These are phyloP conservation scores for Meteorus cinctellus DNA, from an alignment of 2,888 invertebrate genomes.

Conservation along the genomic window DNA sequence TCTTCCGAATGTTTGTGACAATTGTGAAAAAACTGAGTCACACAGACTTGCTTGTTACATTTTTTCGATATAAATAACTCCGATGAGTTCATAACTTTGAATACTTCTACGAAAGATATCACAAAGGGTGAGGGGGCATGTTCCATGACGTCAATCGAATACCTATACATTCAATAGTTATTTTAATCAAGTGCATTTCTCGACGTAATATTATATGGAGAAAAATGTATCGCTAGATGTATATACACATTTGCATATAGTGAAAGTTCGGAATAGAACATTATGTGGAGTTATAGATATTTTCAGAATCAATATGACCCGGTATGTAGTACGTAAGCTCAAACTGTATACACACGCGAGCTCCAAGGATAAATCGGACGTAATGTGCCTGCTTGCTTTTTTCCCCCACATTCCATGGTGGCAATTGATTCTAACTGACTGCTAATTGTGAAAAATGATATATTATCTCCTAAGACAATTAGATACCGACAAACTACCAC, in stretches of 20 bases:
- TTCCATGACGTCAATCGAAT: constrained; percentile 12
- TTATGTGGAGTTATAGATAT: constrained; percentile 18
- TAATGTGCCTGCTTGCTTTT: constrained; percentile 10
- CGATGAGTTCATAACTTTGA: background rate
- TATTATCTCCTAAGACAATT: too few relatives aligned
- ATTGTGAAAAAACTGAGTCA: background rate
- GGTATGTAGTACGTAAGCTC: constrained; percentile 16
- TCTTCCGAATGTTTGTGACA: background rate
- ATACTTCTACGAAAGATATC: background rate
- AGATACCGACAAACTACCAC: background rate
- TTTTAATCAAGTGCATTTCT: background rate
- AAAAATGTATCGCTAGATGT: background rate
- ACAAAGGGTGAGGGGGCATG: background rate
- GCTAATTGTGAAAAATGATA: constrained; percentile 20
- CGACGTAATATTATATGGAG: background rate
- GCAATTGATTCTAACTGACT: constrained; percentile 27
- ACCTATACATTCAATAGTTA: background rate
- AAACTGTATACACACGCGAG: constrained; percentile 32
- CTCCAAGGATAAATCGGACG: constrained; percentile 41
- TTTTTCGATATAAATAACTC: background rate
- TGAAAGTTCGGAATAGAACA: constrained; percentile 8
- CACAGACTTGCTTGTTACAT: background rate
- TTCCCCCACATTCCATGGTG: constrained; percentile 4
- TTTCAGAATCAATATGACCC: constrained; percentile 27
- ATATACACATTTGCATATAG: background rate